Evolutionary conservation across 1,140 invertebrate genomes (phyloP).

Genomic region (Pachypeltis micranthus): DNA sequence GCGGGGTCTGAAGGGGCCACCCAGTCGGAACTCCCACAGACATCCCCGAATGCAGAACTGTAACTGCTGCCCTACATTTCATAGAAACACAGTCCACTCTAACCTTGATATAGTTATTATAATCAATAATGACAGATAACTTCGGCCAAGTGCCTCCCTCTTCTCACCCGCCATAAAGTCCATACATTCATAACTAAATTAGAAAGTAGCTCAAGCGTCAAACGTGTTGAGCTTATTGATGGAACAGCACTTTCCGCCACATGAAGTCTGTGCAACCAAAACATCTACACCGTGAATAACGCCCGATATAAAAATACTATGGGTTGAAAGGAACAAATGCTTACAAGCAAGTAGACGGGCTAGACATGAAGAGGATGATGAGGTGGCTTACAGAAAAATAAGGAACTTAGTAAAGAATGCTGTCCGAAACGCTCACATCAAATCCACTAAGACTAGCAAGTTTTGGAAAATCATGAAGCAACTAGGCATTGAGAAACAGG

Average conservation of each 20-base stretch:
- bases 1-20: too few relatives aligned
- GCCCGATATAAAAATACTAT: not conserved
- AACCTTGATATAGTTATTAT: not conserved
- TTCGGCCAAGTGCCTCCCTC: not conserved
- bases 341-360: not conserved
- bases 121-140: not conserved
- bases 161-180: not conserved
- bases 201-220: not conserved
- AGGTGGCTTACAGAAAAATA: not conserved
- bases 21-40: too few relatives aligned
- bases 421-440: too few relatives aligned
- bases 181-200: not conserved
- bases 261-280: not conserved
- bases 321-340: not conserved
- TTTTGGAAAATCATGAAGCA: not conserved
- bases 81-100: not conserved
- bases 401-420: not conserved
- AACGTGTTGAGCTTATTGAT: not conserved
- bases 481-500: not conserved
- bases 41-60: too few relatives aligned
- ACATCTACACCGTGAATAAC: not conserved
- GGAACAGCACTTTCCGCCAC: not conserved
- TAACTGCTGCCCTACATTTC: not conserved
- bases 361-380: not conserved
- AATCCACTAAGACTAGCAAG: not conserved